Evolutionary conservation across 2,797 vertebrate species (phyloP), one percentile per base, ranked within the genome.

Genomic region (Alfaro cultratus): DNA sequence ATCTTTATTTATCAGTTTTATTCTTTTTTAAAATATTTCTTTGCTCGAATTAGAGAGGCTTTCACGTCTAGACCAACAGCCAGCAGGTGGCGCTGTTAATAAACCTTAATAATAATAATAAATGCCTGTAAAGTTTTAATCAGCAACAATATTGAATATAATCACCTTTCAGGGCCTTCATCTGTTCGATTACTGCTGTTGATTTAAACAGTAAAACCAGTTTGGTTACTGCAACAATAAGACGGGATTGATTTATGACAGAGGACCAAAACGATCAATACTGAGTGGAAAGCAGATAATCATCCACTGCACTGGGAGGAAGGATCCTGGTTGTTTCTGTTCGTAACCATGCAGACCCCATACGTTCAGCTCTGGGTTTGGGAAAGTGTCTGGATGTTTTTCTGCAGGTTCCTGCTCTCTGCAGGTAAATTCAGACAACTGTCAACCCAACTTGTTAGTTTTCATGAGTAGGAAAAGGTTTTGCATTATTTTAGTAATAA

Each of bases 221-320:
- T 80, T 79, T 81, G 71, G 80, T 79, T 70, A 78, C 67, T 29
- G 31, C 18, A 46, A 39, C 60, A 31, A 75, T 41, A 11, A 57
- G 62, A 72, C 18, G 1, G 64, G 57, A 26, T 72, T 55, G 67
- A 86, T 86, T 79, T 31, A 70, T 81, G 43, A 77, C 9, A 8
- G 53, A 43, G n/a, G 75, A 51, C 23, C 5, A 5, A n/a, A 68
- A 36, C 34, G 41, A 83, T 90, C 86, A 47, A 89, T 85, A 51
- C 70, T 47, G 21, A 76, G 49, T 55, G 31, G 78, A 57, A 76
- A 79, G 74, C 74, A 78, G 47, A 80, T 74, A 53, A 84, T 77
- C 62, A 31, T 71, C 60, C 21, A 39, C 5, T 76, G 73, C 0
- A 47, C 81, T 76, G 84, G 46, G 80, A 1, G 57, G 60, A 53